Evolutionary conservation across 2,113 vertebrate species (phyloP).

Genomic region (Myanophis thanlyinensis): DNA sequence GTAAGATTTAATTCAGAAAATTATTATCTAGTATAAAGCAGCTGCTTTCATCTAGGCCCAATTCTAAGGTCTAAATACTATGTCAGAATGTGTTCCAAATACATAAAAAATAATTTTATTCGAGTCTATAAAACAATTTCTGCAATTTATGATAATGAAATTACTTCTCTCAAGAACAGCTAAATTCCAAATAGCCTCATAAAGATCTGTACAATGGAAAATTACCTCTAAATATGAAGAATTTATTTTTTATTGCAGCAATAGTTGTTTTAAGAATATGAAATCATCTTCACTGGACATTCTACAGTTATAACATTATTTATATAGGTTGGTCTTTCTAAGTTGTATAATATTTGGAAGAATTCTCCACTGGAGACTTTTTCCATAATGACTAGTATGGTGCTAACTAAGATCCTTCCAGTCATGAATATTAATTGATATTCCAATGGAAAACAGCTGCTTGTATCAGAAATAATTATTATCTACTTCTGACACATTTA

Average conservation of each 20-base stretch:
- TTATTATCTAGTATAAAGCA: not conserved
- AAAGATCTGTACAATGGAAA: not conserved
- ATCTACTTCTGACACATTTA: conserved; percentile 69
- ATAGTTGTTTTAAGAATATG: not conserved
- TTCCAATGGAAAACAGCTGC: conserved; percentile 59
- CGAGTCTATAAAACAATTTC: not conserved
- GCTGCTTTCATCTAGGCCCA: not conserved
- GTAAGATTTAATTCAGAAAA: not conserved
- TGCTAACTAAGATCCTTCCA: conserved; percentile 18
- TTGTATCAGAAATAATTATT: conserved; percentile 66
- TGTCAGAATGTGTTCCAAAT: not conserved
- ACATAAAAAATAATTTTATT: not conserved
- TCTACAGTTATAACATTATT: not conserved
- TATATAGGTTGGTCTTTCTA: not conserved
- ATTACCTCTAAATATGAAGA: not conserved
- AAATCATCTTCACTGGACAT: not conserved
- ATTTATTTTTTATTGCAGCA: not conserved
- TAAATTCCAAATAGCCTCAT: not conserved
- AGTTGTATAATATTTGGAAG: not conserved
- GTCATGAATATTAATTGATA: conserved; percentile 51
- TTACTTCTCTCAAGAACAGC: not conserved
- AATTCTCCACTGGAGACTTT: conserved; percentile 13
- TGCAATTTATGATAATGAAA: not conserved
- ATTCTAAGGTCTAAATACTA: not conserved
- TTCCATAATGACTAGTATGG: not conserved